Evolutionary conservation across 2,888 invertebrate species (phyloP), one percentile per base, ranked within the genome.

Genomic region (Mamestra brassicae): DNA sequence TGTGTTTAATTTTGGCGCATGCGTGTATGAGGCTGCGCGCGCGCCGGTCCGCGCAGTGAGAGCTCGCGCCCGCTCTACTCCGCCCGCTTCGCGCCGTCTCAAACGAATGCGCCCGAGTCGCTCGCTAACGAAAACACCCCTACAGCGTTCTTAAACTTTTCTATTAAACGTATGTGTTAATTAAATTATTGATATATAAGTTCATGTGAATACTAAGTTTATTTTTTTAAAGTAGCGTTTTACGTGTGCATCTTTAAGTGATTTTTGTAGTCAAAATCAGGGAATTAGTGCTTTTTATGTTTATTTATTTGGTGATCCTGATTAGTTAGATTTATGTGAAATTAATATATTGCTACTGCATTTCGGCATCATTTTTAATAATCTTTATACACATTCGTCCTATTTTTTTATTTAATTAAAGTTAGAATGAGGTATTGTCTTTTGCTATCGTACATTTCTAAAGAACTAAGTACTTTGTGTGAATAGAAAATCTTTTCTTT

Each of bases 1-100:
- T 88, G 88, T 71, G 89, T 90, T 92, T 92, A 92, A 90, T 88
- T 92, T 90, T 87, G 90, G 91, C 86, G 85, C 81, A 85, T 86
- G 86, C 86, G 81, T 83, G 85, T 68, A 85, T 86, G 88, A 87
- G 89, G 81, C 77, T 82, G 75, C 83, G 81, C 78, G 78, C 66
- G 77, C 81, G 82, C 76, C 78, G 71, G 74, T 26, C 61, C 75
- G 74, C 74, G 87, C 94, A 94, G 93, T 93, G 90, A 87, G 88
- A 88, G 82, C 85, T 87, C 89, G 83, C 79, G 80, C 71, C 75
- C 79, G 84, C n/a, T 57, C 50, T 79, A 85, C 84, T 85, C 85
- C 85, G 84, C 81, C 81, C 80, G 85, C 84, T 83, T 83, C 71
- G 80, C 57, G 61, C 45, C 61, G 45, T 26, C 67, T 63, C 17